These are phyloP conservation scores for Aphrocallistes beatrix DNA, from an alignment of 37 sponge, comb jelly and placozoan species.

Conservation along the genomic window DNA sequence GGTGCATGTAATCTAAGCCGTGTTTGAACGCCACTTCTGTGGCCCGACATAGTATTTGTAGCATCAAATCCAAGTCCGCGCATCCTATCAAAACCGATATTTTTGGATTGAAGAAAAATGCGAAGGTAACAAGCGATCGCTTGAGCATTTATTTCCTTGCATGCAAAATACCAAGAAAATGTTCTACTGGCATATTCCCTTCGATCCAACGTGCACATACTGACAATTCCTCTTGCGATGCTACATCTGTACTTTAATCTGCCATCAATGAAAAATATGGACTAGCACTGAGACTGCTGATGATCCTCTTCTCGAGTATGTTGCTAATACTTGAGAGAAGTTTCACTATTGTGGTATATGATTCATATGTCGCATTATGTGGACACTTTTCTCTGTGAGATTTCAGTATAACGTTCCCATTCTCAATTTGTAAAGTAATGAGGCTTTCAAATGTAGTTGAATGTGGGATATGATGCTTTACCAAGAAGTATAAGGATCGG, in stretches of 20 bases:
- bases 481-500: conserved; percentile 26
- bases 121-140: conserved; percentile 23
- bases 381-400: background rate
- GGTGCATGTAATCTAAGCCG: conserved; percentile 27
- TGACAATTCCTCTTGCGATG: conserved; percentile 29
- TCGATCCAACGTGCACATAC: conserved; percentile 27
- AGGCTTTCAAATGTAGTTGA: conserved; percentile 23
- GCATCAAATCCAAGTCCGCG: conserved; percentile 39
- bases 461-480: conserved; percentile 23
- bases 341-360: conserved; percentile 18
- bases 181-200: conserved; percentile 17
- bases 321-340: conserved; percentile 28
- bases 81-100: conserved; percentile 20
- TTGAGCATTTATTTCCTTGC: conserved; percentile 18
- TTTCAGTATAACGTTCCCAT: conserved; percentile 21
- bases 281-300: conserved; percentile 20
- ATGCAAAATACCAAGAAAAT: conserved; percentile 24
- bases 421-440: conserved; percentile 25
- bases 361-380: conserved; percentile 25
- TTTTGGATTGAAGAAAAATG: conserved; percentile 21
- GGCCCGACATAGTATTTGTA: conserved; percentile 35
- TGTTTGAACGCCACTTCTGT: conserved; percentile 36
- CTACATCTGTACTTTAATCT: conserved; percentile 36
- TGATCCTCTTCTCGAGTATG: conserved; percentile 14
- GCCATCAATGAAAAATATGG: conserved; percentile 29